Evolutionary conservation across 1,140 invertebrate species (phyloP).

Genomic region (Pseudomyrmex sp.): DNA sequence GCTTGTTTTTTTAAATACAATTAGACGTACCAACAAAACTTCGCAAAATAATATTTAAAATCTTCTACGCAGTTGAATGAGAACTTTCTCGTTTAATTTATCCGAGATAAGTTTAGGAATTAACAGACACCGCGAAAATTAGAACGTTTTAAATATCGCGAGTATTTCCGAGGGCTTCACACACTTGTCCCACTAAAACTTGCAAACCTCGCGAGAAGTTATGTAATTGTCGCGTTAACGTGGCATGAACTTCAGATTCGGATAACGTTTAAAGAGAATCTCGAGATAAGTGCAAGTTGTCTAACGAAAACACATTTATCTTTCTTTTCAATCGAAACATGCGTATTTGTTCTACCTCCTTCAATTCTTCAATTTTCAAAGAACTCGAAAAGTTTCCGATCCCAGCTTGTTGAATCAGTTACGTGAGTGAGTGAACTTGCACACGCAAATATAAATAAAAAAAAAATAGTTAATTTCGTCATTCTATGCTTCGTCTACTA

Average conservation of each 20-base stretch:
- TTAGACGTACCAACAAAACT: background rate
- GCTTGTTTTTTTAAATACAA: background rate
- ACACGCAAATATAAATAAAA: too few species aligned
- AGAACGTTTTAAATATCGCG: conserved; percentile 52
- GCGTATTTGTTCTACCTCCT: background rate
- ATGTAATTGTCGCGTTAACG: conserved; percentile 17
- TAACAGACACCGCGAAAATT: conserved; percentile 56
- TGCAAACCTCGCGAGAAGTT: conserved; percentile 20
- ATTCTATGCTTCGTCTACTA: too few species aligned
- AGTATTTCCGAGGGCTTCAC: conserved; percentile 55
- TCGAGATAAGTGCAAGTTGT: too few species aligned
- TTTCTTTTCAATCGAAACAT: background rate
- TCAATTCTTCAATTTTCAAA: background rate
- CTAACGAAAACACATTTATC: background rate
- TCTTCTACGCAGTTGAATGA: background rate
- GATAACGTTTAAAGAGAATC: too few species aligned
- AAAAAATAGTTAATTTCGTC: too few species aligned
- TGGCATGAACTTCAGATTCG: background rate
- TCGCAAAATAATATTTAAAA: too few species aligned
- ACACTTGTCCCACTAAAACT: conserved; percentile 34
- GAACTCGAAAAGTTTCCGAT: too few species aligned
- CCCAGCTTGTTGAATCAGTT: too few species aligned
- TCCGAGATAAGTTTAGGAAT: conserved; percentile 25
- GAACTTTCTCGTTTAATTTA: background rate
- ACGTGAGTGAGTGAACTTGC: too few species aligned